phyloP scores from a whole-genome alignment of 2,797 vertebrate species.

The Molossus molossus region DNA sequence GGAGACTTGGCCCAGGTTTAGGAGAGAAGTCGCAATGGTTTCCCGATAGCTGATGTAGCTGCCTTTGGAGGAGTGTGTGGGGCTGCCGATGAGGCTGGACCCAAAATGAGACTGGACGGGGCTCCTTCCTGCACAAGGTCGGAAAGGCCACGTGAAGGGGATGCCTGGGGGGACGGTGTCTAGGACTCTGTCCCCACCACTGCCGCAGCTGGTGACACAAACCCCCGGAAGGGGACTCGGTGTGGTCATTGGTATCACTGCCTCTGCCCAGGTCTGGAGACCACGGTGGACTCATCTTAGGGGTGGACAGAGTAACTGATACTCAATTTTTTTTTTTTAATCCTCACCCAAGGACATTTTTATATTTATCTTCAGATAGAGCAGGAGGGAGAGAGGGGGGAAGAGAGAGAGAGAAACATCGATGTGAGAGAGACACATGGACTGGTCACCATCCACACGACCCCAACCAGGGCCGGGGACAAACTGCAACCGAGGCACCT shows the following conservation, averaged over 20 bases:
- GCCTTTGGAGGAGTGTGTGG: conserved; percentile 87
- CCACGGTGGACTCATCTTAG: not conserved
- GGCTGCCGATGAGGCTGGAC: conserved; percentile 80
- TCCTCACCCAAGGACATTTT: no score
- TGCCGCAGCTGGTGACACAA: not conserved
- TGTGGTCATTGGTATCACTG: rapidly evolving
- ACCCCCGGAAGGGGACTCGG: rapidly evolving
- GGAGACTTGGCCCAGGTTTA: conserved; percentile 92
- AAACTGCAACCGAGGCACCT: no score
- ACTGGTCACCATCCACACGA: no score
- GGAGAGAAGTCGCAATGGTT: conserved; percentile 94
- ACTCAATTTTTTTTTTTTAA: no score
- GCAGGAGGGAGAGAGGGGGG: no score
- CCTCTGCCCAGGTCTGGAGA: not conserved
- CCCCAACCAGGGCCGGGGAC: no score
- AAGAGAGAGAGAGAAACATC: no score
- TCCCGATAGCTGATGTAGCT: conserved; percentile 92
- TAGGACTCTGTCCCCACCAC: not conserved
- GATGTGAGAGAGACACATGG: no score
- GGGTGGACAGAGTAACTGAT: not conserved
- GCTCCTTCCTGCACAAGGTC: conserved; percentile 84
- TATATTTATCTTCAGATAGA: no score
- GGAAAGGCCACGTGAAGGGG: not conserved
- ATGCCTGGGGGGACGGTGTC: rapidly evolving
- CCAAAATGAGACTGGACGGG: conserved; percentile 83